Percentiles rank a stretch among this genome's conserved stretches.
Evolutionary conservation across 2,113 vertebrate species (phyloP).

Genomic region (Plotosus lineatus): DNA sequence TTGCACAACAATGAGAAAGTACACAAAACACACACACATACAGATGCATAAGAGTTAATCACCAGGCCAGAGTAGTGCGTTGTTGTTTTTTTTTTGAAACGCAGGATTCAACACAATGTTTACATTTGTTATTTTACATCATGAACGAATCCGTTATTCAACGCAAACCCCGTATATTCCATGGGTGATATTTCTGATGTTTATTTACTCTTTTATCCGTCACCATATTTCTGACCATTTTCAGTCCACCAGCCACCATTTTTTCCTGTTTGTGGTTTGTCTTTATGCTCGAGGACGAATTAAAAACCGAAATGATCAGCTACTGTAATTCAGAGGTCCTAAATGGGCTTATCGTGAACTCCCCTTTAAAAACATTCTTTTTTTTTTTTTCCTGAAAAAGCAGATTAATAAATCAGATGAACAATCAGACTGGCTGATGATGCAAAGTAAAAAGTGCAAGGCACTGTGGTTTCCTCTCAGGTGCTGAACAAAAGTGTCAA

Average conservation of each 20-base stretch:
- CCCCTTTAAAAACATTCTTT: not conserved
- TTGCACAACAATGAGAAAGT: not conserved
- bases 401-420: not conserved
- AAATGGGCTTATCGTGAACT: not conserved
- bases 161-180: not conserved
- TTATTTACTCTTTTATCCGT: not conserved
- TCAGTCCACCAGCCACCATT: not conserved
- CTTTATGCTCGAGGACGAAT: too few species aligned
- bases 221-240: not conserved
- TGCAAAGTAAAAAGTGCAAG: conserved; percentile 19
- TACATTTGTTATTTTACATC: not conserved
- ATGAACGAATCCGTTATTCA: not conserved
- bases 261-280: not conserved
- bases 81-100: not conserved
- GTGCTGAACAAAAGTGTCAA: not conserved
- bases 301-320: not conserved
- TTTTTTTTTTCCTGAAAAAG: not conserved
- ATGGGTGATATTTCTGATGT: not conserved
- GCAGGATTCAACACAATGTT: not conserved
- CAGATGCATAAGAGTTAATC: not conserved
- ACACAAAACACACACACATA: not conserved
- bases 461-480: conserved; percentile 15
- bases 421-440: conserved; percentile 9
- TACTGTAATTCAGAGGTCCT: not conserved
- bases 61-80: not conserved